Evolutionary conservation across 2,113 vertebrate species (phyloP), one percentile per base, ranked within the genome.

Genomic region (Bostrychus sinensis): DNA sequence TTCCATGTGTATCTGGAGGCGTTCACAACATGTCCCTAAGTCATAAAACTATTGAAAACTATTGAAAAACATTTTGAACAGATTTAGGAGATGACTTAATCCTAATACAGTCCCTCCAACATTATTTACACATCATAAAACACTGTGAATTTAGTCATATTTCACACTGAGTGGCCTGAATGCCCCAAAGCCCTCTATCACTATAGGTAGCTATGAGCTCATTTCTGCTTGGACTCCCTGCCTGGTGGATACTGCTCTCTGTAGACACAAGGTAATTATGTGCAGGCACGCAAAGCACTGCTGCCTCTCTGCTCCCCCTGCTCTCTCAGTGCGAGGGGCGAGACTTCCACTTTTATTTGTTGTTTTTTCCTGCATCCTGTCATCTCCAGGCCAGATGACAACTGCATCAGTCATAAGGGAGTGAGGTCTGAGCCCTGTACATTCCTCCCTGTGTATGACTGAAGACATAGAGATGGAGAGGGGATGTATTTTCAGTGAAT

Each of bases 181-280:
- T 74, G 42, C 50, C 67, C 62, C 37, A 30, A 56, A 72, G 79
- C 65, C 36, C 59, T 37, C 72, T 78, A 80, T 83, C 80, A 72
- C 82, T 78, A 67, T 75, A 81, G 78, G 87, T 86, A 85, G 80
- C 55, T 53, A 86, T 90, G 85, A 91, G 80, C 86, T 91, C 84
- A 90, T 78, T 85, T 71, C 67, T 80, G 75, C 73, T 72, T 75
- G 70, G 70, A 56, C 72, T 76, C 68, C 69, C 78, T 16, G 58
- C 81, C 57, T 75, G 46, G 69, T 81, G 56, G 80, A 86, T 82
- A 70, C 80, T 66, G 85, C 78, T 87, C 87, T 88, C 79, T 76
- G 77, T 63, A 72, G 80, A 76, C 81, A 63, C 73, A n/a, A 13
- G 72, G 57, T 88, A 90, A 91, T 89, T 87, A 89, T 85, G 68